phyloP scores from a whole-genome alignment of 2,113 vertebrate species.

The Rynchops niger region DNA sequence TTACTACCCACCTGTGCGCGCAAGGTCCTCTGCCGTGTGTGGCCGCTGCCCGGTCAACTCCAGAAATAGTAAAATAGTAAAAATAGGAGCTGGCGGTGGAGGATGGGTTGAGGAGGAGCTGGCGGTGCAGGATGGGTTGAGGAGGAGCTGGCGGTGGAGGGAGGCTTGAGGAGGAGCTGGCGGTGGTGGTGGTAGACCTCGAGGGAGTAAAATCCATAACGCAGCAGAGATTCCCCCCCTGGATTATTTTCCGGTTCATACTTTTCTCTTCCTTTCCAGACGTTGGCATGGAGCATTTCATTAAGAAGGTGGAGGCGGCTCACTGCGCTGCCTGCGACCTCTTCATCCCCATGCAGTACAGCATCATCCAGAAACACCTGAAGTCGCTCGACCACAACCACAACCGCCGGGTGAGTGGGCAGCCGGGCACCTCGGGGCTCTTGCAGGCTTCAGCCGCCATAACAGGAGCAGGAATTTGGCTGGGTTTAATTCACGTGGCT shows the following conservation, averaged over 20 bases:
- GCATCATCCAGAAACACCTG: constrained; percentile 90
- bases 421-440: background rate
- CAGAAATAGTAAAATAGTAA: background rate
- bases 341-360: constrained; percentile 91
- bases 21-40: background rate
- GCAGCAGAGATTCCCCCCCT: accelerated
- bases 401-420: constrained; percentile 83
- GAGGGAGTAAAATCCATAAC: background rate
- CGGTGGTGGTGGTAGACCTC: background rate
- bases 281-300: constrained; percentile 91
- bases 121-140: too few species aligned
- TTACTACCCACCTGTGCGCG: accelerated
- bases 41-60: background rate
- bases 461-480: background rate
- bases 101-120: background rate
- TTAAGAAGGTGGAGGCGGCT: constrained; percentile 90
- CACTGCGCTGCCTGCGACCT: constrained; percentile 91
- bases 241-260: accelerated
- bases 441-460: accelerated
- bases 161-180: background rate
- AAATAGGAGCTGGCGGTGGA: background rate
- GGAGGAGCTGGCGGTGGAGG: too few species aligned
- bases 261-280: constrained; percentile 61
- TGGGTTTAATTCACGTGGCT: too few species aligned
- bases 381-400: constrained; percentile 90